phyloP scores from a whole-genome alignment of 2,797 vertebrate species.

The Lemur catta region DNA sequence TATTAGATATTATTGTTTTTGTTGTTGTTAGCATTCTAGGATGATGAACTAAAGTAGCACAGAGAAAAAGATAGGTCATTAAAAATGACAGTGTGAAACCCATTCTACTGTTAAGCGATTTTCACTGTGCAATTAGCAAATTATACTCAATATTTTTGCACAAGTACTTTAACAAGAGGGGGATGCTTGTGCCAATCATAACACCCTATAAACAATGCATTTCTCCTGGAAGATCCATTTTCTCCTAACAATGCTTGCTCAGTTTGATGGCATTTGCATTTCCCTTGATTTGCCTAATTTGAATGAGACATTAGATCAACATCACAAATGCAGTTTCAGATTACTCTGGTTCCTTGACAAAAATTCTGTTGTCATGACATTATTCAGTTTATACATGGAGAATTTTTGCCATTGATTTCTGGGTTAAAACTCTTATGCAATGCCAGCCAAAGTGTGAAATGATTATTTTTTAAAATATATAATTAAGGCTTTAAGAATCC shows the following conservation, averaged over 20 bases:
- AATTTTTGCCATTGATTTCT: constrained; percentile 11
- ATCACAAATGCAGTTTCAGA: constrained; percentile 44
- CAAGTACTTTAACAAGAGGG: constrained; percentile 43
- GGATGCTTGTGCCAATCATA: constrained; percentile 5
- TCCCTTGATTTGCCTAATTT: constrained; percentile 56
- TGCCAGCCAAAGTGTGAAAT: background rate
- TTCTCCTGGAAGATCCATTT: constrained; percentile 40
- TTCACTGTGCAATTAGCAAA: constrained; percentile 56
- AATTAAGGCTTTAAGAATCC: background rate
- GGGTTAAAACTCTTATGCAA: background rate
- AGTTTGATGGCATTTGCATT: constrained; percentile 13
- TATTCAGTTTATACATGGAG: constrained; percentile 20
- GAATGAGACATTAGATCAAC: constrained; percentile 59
- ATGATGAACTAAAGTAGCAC: background rate
- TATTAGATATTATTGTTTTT: background rate
- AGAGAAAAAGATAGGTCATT: background rate
- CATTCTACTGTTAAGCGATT: constrained; percentile 38
- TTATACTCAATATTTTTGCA: background rate
- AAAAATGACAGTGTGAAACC: constrained; percentile 36
- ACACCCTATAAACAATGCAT: background rate
- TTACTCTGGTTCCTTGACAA: constrained; percentile 24
- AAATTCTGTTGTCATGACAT: constrained; percentile 42
- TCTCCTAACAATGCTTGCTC: constrained; percentile 36
- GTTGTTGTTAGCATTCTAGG: background rate
- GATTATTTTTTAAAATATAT: background rate